Evolutionary conservation across 1,140 invertebrate genomes (phyloP).

Genomic region (Macrobrachium nipponense): DNA sequence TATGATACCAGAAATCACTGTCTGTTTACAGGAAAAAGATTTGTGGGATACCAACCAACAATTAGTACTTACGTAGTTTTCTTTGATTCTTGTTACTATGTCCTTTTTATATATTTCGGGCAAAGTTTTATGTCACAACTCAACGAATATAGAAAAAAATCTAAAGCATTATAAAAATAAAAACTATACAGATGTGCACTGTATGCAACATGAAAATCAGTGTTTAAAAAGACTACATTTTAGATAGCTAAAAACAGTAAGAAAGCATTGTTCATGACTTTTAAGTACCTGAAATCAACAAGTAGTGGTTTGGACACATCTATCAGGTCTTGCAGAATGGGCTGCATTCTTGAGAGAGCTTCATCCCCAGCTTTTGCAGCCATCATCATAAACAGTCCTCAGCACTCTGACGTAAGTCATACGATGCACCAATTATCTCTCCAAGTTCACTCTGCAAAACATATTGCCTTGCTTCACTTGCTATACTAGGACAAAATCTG

Average conservation of each 20-base stretch:
- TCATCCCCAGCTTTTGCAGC: slow-evolving; percentile 27
- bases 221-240: not conserved
- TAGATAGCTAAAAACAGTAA: not conserved
- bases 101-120: no score
- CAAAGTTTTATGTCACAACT: no score
- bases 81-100: no score
- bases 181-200: no score
- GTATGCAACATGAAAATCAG: no score
- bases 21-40: no score
- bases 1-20: no score
- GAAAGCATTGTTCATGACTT: not conserved
- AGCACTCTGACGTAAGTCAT: slow-evolving; percentile 34
- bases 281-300: slow-evolving; percentile 38
- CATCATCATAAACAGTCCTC: slow-evolving; percentile 31
- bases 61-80: no score
- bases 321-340: slow-evolving; percentile 41
- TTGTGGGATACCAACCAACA: no score
- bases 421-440: slow-evolving; percentile 42
- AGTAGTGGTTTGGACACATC: slow-evolving; percentile 28
- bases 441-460: slow-evolving; percentile 49
- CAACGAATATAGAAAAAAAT: no score
- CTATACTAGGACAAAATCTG: not conserved
- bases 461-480: not conserved
- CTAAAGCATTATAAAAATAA: no score
- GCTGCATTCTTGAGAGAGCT: slow-evolving; percentile 18